Evolutionary conservation across 2,888 invertebrate genomes (phyloP).

Genomic region (Sicus ferrugineus): DNA sequence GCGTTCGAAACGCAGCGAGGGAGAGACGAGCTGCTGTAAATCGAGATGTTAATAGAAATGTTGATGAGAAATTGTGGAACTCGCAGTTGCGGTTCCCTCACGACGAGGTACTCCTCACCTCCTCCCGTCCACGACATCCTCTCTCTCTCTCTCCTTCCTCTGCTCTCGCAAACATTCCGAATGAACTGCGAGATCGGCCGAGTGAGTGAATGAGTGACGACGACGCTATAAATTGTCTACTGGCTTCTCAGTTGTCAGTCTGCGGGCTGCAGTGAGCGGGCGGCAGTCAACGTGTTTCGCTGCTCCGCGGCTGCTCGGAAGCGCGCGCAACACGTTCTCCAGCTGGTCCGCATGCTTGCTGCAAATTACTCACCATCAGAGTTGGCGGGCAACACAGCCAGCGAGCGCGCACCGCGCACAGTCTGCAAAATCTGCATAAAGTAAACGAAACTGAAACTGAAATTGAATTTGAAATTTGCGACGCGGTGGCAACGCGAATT

Average conservation of each 20-base stretch:
- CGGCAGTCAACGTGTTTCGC: background rate
- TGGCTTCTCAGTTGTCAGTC: background rate
- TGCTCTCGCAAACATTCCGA: too few species aligned
- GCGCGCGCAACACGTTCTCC: background rate
- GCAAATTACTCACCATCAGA: constrained; percentile 24
- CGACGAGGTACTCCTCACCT: too few species aligned
- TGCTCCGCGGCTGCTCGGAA: background rate
- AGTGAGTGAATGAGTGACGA: background rate
- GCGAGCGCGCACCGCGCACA: background rate
- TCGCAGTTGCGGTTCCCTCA: too few species aligned
- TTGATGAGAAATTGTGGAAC: too few species aligned
- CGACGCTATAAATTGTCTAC: background rate
- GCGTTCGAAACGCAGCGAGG: too few species aligned
- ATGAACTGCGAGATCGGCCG: background rate
- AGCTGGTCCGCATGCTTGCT: background rate
- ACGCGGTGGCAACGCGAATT: constrained; percentile 31
- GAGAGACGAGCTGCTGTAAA: too few species aligned
- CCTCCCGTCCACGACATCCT: too few species aligned
- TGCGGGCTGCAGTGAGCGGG: background rate
- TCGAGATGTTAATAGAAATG: too few species aligned
- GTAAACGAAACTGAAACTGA: constrained; percentile 3
- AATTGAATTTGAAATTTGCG: constrained; percentile 40
- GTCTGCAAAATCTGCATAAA: constrained; percentile 35
- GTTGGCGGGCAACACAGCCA: background rate
- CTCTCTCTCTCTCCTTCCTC: too few species aligned